Base-by-base conservation (phyloP, 2,797 vertebrate species). In the Poliocrania exsul region DNA sequence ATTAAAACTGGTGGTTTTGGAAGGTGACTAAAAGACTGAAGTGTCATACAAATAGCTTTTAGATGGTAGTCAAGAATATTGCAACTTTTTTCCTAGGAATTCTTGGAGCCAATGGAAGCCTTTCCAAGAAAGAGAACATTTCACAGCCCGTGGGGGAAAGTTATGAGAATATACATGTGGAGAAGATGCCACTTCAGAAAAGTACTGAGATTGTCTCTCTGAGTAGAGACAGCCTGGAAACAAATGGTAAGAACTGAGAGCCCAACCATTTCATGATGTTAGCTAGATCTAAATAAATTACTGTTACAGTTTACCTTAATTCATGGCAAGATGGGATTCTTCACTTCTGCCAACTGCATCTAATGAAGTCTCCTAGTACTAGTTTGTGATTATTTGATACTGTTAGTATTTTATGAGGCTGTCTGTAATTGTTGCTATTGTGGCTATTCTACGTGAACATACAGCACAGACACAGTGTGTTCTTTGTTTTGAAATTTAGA, bases 171-270 rank as follows among this genome's bases (percentile, higher is more conserved):
- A 89, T 86, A 4, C 74, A 81, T 40, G 28, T 81, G 67, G 97
- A 97, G 62, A 86, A 95, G 81, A 74, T 86, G 58, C 95, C 95
- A 20, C 84, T 96, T 79, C 95, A 96, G 58, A 96, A 97, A 53
- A 97, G 90, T 60, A 79, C 88, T 61, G 92, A 28, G 29, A 88
- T 97, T 54, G 89, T 96, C 35, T 81, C 97, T 77, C 65, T 98
- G 75, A 98, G 96, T 79, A 96, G 93, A 96, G 98, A 98, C 90
- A 98, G 97, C 75, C 93, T 98, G 65, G 98, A 99, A 88, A 93
- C 95, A 85, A 98, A 98, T 54, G 98, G 99, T 99, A 96, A 98
- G 98, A 92, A 31, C 89, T 54, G 13, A 84, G 50, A 78, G 20
- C 23, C 11, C 17, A 92, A 18, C n/a, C 14, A 37, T 31, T 83